A percentile compares a stretch with the other conserved stretches of the same genome.
These are phyloP conservation scores for Enteromius radiatus DNA, from an alignment of 2,797 vertebrate species.

Conservation along the genomic window DNA sequence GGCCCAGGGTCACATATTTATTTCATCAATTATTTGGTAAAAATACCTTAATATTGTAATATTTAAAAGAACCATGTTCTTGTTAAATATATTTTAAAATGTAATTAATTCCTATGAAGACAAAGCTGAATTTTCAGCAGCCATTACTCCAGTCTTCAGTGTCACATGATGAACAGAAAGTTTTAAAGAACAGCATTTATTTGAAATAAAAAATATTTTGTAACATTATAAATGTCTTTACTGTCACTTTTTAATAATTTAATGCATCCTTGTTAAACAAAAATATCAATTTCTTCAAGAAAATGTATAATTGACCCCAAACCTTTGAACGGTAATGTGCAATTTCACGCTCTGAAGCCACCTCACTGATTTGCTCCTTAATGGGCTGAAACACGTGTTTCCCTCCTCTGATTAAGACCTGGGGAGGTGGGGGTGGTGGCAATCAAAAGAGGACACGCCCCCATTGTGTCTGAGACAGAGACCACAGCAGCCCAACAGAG, in stretches of 20 bases:
- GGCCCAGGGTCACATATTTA: not conserved
- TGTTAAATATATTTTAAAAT: not conserved
- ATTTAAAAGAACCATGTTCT: not conserved
- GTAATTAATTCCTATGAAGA: not conserved
- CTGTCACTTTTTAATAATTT: not conserved
- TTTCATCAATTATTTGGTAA: not conserved
- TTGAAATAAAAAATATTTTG: not conserved
- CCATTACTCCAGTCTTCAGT: not conserved
- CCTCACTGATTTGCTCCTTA: slow-evolving; percentile 58
- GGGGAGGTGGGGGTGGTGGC: not conserved
- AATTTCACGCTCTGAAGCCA: slow-evolving; percentile 78
- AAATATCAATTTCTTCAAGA: not conserved
- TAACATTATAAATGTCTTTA: not conserved
- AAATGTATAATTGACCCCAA: not conserved
- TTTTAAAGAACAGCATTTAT: not conserved
- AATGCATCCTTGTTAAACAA: not conserved
- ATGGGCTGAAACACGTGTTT: slow-evolving; percentile 12
- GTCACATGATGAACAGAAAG: not conserved
- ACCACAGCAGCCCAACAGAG: slow-evolving; percentile 73
- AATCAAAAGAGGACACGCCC: slow-evolving; percentile 37
- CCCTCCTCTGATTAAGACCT: slow-evolving; percentile 28
- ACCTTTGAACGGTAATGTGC: slow-evolving; percentile 47
- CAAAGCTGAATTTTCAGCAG: not conserved
- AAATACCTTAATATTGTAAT: not conserved
- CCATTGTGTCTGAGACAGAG: slow-evolving; percentile 72